phyloP scores from a whole-genome alignment of 2,888 invertebrate species.

The Panzeria rudis region DNA sequence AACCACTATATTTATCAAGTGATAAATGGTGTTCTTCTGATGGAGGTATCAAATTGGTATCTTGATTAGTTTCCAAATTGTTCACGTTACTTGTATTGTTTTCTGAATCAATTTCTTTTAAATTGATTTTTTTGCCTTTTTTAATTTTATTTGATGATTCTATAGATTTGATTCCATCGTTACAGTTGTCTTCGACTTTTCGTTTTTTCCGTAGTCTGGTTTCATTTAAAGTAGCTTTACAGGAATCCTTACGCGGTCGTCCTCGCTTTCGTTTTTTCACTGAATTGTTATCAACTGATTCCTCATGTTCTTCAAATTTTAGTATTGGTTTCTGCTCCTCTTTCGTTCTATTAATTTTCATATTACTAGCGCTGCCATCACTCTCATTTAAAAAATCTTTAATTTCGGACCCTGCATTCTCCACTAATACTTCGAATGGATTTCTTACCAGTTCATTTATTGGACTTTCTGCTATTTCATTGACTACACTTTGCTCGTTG shows the following conservation, averaged over 20 bases:
- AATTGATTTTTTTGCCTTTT: neutral
- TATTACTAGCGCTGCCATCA: constrained; percentile 54
- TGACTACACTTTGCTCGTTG: too few relatives aligned
- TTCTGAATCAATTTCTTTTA: neutral
- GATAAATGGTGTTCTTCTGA: neutral
- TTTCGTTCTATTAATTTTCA: constrained; percentile 72
- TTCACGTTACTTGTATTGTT: neutral
- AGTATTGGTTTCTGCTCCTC: constrained; percentile 2
- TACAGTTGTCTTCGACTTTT: neutral
- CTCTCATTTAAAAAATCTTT: constrained; percentile 19
- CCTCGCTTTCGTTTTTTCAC: constrained; percentile 39
- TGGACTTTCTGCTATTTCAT: constrained; percentile 2
- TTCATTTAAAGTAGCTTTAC: neutral
- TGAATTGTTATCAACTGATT: neutral
- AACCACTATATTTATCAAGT: neutral
- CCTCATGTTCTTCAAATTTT: neutral
- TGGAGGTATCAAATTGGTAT: neutral
- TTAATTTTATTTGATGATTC: neutral
- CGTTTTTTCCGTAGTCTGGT: neutral
- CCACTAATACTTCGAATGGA: constrained; percentile 51
- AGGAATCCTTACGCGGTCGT: constrained; percentile 3
- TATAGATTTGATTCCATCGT: neutral
- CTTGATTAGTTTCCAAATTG: constrained; percentile 17
- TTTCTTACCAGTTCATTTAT: constrained; percentile 8
- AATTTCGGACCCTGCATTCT: neutral